Evolutionary conservation across 2,113 vertebrate species (phyloP), one percentile per base, ranked within the genome.

Genomic region (Pygoscelis antarcticus): DNA sequence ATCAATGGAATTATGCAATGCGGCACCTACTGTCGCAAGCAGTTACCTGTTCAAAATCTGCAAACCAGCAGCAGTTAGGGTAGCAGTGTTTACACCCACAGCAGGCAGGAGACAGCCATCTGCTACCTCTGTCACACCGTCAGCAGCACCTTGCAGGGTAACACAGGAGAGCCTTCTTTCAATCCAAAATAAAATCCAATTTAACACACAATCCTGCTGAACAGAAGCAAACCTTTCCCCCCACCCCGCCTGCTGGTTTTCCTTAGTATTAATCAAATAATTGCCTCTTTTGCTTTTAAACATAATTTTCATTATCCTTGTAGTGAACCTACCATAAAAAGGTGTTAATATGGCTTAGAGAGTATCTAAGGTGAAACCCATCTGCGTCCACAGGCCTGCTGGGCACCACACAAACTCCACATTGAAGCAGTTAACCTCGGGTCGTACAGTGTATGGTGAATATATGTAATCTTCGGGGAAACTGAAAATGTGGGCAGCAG

Each of bases 401-500:
- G 61, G 62, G 82, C 79, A 88, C 69, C 77, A n/a, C 47, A 6
- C 36, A 32, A 26, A 11, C 71, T 40, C n/a, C 71, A 29, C 34
- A 34, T 18, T 44, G 91, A 78, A 92, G 78, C 22, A 5, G 75
- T 62, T 78, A 46, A 42, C 79, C 71, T 69, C 0, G 1, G 74
- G 84, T 83, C 83, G 47, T 42, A 42, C 42, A 42, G 42, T 26
- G 44, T 68, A 49, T 2, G 4, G 36, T 30, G 42, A 84, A 49
- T n/a, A 27, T 22, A 87, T 91, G 76, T 62, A 38, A 81, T 94
- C 78, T 88, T 55, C 0, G 0, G 90, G 84, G n/a, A 96, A 91
- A 74, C 75, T 64, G 49, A 22, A 96, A 89, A 78, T 76, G 42
- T 6, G 30, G 54, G 89, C 95, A 93, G 88, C 74, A 89, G 89